These are phyloP conservation scores for Epiblema foenella DNA, from an alignment of 2,888 invertebrate genomes.

Conservation along the genomic window DNA sequence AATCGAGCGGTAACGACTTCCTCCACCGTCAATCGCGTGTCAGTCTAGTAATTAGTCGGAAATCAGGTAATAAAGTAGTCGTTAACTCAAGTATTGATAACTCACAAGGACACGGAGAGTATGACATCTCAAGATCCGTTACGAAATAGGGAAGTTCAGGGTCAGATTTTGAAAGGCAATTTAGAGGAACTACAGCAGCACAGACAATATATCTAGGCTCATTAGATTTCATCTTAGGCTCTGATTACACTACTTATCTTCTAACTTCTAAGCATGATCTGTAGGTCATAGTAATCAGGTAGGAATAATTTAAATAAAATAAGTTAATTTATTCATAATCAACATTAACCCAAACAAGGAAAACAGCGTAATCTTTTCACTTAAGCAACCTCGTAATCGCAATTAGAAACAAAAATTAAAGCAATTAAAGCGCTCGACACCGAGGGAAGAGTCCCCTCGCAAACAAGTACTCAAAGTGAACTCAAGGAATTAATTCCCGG, in stretches of 20 bases:
- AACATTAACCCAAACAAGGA: not conserved
- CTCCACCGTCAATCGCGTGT: slow-evolving; percentile 34
- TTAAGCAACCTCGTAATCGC: slow-evolving; percentile 37
- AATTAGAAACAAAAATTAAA: slow-evolving; percentile 43
- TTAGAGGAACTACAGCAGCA: not conserved
- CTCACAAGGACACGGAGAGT: not conserved
- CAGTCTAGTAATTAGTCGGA: slow-evolving; percentile 27
- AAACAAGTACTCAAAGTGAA: slow-evolving; percentile 50
- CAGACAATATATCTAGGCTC: not conserved
- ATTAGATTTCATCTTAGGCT: not conserved
- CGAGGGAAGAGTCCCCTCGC: slow-evolving; percentile 58
- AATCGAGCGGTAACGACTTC: slow-evolving; percentile 37
- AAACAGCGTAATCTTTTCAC: slow-evolving; percentile 15
- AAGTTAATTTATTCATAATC: not conserved
- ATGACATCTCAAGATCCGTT: not conserved
- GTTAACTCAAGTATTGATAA: slow-evolving; percentile 9
- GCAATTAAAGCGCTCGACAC: slow-evolving; percentile 49
- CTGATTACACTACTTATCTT: not conserved
- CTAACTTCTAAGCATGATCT: no score
- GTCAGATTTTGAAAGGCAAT: not conserved
- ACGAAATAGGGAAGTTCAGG: not conserved
- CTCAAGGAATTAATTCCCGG: slow-evolving; percentile 76
- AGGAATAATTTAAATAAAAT: no score
- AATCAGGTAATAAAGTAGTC: slow-evolving; percentile 28
- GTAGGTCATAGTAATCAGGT: no score